Evolutionary conservation across 2,888 invertebrate species (phyloP), one percentile per base, ranked within the genome.

Genomic region (Thumatha senex): DNA sequence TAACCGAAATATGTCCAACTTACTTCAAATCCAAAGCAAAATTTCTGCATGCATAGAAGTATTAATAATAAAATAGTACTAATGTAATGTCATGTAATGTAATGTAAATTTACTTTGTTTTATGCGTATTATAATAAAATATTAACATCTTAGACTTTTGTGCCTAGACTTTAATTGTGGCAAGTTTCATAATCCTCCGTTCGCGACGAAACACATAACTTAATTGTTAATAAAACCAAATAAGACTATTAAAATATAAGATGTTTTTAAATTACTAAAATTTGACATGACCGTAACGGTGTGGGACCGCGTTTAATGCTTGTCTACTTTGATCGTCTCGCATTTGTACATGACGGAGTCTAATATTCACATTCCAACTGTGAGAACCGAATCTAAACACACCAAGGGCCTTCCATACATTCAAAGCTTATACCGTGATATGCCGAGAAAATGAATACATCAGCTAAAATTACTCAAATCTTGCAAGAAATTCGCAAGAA

Each of bases 291-390:
- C 46, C 58, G 51, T 58, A 58, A 59, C 53, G 45, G 64, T 58
- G 54, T 63, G 68, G 57, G 65, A 61, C 61, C 63, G 52, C 51
- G 73, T 76, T 74, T 72, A 72, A 79, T 74, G 79, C 68, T 71
- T 78, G 80, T 79, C 79, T 74, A 74, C 67, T 72, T 70, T 69
- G 63, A 69, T 58, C 63, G 55, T 54, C 64, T 74, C 66, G 70
- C 62, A 51, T 63, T 64, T 60, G 63, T 59, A 58, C 61, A 61
- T 67, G 64, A 70, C 70, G 61, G 59, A 56, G 56, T 65, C 61
- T 52, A 59, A 57, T 62, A 59, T 61, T 61, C 67, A 67, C 71
- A 76, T 74, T 74, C 74, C 69, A 56, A 58, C 71, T 61, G 63
- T 68, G 70, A 63, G 70, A 70, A 70, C 61, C 56, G 52, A 61